These are phyloP conservation scores for Bombus terrestris DNA, from an alignment of 1,140 invertebrate genomes.

Conservation along the genomic window DNA sequence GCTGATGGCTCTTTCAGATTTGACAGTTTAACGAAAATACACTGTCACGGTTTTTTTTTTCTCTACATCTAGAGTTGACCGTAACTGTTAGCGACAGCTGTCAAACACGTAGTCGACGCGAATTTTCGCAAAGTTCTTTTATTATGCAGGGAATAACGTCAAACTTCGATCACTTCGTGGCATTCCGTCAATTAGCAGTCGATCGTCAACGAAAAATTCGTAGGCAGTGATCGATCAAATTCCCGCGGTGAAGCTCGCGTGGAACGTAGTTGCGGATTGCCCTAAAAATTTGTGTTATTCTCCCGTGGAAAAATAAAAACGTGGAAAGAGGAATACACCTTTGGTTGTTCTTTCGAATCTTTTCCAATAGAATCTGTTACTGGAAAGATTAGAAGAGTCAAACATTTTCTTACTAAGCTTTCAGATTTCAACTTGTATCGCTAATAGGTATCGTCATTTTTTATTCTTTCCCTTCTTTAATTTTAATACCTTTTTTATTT, in stretches of 20 bases:
- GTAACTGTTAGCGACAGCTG: constrained; percentile 13
- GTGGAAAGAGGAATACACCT: not conserved
- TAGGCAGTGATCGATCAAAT: not conserved
- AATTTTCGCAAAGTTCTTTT: constrained; percentile 1
- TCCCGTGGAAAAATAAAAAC: not conserved
- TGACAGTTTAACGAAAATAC: too few species aligned
- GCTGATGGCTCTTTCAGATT: too few species aligned
- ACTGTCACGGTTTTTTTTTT: too few species aligned
- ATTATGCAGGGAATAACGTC: constrained; percentile 19
- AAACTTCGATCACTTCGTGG: not conserved
- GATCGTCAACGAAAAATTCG: not conserved
- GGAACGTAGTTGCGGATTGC: not conserved
- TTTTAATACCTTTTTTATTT: not conserved
- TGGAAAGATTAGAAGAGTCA: not conserved
- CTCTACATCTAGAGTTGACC: not conserved
- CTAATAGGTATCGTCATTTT: not conserved
- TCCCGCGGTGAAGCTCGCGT: too few species aligned
- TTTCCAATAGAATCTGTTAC: not conserved
- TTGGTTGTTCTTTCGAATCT: not conserved
- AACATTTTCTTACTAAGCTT: not conserved
- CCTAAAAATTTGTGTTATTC: not conserved
- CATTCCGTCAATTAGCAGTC: constrained; percentile 21
- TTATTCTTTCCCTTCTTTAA: not conserved
- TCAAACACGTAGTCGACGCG: not conserved
- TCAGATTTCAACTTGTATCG: not conserved